These are phyloP conservation scores for Geodia barretti DNA, from an alignment of 37 sponge, comb jelly and placozoan genomes.

Conservation along the genomic window DNA sequence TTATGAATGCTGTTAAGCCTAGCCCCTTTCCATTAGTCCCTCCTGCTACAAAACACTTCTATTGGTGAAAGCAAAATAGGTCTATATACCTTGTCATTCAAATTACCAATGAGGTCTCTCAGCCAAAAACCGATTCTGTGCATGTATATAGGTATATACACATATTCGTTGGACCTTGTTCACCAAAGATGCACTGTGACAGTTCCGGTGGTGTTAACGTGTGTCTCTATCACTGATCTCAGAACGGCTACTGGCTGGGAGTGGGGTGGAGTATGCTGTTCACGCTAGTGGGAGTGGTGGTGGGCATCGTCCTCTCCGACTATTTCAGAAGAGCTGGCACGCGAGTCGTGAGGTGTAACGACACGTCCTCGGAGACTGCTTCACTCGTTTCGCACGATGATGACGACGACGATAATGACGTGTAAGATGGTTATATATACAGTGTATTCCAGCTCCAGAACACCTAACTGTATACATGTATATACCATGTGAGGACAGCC, in stretches of 20 bases:
- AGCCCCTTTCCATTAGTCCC: too few species aligned
- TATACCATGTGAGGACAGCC: not conserved
- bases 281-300: slow-evolving; percentile 25
- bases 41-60: too few species aligned
- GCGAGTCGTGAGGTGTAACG: not conserved
- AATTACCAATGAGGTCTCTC: too few species aligned
- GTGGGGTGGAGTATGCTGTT: slow-evolving; percentile 52
- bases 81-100: too few species aligned
- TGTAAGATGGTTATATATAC: too few species aligned
- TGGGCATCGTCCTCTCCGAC: slow-evolving; percentile 21
- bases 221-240: not conserved
- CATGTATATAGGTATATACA: too few species aligned
- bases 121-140: too few species aligned
- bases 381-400: not conserved
- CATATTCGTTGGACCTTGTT: not conserved
- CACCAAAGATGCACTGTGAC: not conserved
- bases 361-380: not conserved
- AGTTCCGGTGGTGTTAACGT: too few species aligned
- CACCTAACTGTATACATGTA: too few species aligned
- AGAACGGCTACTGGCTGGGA: slow-evolving; percentile 72
- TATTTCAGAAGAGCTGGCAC: slow-evolving; percentile 19
- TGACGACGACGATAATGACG: not conserved
- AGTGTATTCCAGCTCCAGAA: too few species aligned
- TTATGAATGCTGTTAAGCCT: too few species aligned
- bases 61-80: too few species aligned